Percentiles rank a stretch among this genome's conserved stretches.
Conservation (phyloP, 2,888 invertebrate species). For the Nephrocerus scutellatus region DNA sequence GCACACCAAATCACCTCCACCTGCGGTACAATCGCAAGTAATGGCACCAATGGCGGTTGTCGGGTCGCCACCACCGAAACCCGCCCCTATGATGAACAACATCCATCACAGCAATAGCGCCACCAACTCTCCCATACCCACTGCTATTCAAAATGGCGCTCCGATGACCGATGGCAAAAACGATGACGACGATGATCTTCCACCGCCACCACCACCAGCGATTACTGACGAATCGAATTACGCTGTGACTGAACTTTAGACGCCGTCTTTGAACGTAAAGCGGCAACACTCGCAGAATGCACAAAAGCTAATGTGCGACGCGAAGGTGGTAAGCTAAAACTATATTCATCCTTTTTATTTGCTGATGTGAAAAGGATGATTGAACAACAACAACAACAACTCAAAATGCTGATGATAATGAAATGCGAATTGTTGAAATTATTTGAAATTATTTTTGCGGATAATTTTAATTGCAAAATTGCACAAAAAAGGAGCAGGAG, state of each 20-base stretch:
- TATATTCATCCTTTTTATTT: too few species aligned
- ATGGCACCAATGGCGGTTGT: too few species aligned
- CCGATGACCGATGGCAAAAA: conserved; percentile 22
- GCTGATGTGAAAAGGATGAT: conserved; percentile 13
- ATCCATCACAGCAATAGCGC: conserved; percentile 24
- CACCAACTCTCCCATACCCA: conserved; percentile 15
- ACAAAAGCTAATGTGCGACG: too few species aligned
- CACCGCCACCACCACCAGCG: conserved; percentile 43
- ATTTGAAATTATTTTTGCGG: too few species aligned
- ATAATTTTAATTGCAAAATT: too few species aligned
- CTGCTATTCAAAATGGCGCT: conserved; percentile 29
- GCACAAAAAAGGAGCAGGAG: too few species aligned
- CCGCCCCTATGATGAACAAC: conserved; percentile 7
- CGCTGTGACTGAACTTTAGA: conserved; percentile 48
- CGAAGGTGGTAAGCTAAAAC: too few species aligned
- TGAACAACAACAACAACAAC: conserved; percentile 7
- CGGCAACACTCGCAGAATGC: too few species aligned
- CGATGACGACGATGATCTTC: conserved; percentile 38
- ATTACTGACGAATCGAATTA: conserved; percentile 48
- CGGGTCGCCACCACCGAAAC: too few species aligned
- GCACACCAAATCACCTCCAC: conserved; percentile 23
- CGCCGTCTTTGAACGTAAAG: conserved; percentile 6
- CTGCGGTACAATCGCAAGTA: too few species aligned
- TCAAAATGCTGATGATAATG: conserved; percentile 17
- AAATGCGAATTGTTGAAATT: too few species aligned